Evolutionary conservation across 1,140 invertebrate species (phyloP).

Genomic region (Leptonema lineaticorne): DNA sequence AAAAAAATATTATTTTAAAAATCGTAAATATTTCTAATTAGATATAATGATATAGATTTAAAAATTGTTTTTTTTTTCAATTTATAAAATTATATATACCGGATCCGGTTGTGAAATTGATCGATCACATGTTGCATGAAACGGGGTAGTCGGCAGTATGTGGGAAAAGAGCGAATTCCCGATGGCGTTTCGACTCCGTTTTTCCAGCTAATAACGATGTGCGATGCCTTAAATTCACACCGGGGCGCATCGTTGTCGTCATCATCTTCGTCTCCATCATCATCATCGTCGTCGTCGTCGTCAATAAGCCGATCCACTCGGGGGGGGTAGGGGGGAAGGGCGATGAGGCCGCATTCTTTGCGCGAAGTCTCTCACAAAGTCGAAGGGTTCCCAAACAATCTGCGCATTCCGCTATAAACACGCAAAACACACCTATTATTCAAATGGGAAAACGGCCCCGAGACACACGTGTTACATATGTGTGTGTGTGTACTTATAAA

Average conservation of each 20-base stretch:
- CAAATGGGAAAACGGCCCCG: conserved; percentile 27
- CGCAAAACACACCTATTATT: conserved; percentile 35
- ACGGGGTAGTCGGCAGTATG: conserved; percentile 1
- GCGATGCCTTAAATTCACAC: not conserved
- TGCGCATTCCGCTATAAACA: conserved; percentile 25
- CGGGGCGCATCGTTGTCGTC: not conserved
- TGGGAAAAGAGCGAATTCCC: not conserved
- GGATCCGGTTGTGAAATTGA: not conserved
- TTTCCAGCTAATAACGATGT: conserved; percentile 4
- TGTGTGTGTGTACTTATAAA: not conserved
- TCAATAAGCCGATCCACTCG: conserved; percentile 1
- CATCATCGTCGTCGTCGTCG: conserved; percentile 3
- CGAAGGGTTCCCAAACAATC: conserved; percentile 31
- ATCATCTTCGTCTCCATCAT: not conserved
- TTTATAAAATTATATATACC: too few species aligned
- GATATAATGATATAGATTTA: too few species aligned
- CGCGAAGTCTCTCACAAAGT: conserved; percentile 12
- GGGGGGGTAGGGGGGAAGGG: too few species aligned
- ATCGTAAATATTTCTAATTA: too few species aligned
- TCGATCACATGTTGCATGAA: not conserved
- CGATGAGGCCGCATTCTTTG: conserved; percentile 3
- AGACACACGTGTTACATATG: conserved; percentile 21
- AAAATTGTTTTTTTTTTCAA: too few species aligned
- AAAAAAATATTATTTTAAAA: too few species aligned
- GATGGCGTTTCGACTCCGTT: not conserved